phyloP scores from a whole-genome alignment of 2,113 vertebrate genomes.

The Panthera uncia region DNA sequence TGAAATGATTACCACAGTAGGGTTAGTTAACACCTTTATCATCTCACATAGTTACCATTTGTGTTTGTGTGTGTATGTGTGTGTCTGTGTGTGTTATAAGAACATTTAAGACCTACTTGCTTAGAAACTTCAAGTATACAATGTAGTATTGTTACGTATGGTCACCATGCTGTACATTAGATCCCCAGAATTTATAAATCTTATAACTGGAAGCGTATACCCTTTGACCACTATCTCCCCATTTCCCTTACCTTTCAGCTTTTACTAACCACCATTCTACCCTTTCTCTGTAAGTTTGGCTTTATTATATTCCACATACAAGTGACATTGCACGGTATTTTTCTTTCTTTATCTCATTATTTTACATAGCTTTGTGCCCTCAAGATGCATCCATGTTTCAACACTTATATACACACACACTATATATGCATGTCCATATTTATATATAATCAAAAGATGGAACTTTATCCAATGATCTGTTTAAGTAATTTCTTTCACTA shows the following conservation, averaged over 20 bases:
- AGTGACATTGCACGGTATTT: not conserved
- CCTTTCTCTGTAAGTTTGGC: not conserved
- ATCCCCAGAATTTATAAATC: not conserved
- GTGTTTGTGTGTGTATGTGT: not conserved
- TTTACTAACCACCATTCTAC: not conserved
- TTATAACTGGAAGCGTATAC: not conserved
- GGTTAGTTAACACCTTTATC: not conserved
- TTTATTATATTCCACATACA: not conserved
- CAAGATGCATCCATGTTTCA: not conserved
- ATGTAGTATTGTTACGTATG: not conserved
- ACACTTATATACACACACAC: not conserved
- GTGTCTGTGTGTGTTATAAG: not conserved
- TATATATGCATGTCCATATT: not conserved
- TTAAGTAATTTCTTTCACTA: not conserved
- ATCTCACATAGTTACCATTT: not conserved
- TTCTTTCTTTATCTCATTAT: not conserved
- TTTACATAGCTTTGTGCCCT: not conserved
- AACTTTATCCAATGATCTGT: not conserved
- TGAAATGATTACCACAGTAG: not conserved
- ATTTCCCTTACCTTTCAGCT: not conserved
- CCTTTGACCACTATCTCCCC: too few species aligned
- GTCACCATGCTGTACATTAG: not conserved
- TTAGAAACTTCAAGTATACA: not conserved
- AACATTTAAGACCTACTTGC: not conserved
- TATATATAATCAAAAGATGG: not conserved